A percentile compares a stretch with the other conserved stretches of the same genome.
Conservation (phyloP, 2,797 vertebrate species). For the Epinephelus coioides region DNA sequence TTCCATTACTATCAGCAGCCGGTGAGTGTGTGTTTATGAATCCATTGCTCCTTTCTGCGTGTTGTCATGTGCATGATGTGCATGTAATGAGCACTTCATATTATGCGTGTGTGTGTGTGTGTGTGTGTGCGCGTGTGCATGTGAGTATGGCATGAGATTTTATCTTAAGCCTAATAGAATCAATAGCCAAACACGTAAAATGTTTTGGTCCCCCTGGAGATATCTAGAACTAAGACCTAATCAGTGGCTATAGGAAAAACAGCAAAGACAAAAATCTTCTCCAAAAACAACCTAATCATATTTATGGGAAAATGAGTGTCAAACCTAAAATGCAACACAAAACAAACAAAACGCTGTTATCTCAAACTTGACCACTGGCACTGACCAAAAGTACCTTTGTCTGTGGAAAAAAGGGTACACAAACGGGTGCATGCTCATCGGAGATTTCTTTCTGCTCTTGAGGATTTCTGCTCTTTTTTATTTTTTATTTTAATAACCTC, state of each 20-base stretch:
- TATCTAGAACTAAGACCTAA: conserved; percentile 1
- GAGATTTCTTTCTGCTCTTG: conserved; percentile 1
- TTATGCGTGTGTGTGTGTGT: neutral
- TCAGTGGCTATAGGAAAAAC: conserved; percentile 4
- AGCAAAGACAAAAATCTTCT: neutral
- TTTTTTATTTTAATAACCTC: neutral
- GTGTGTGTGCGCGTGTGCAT: neutral
- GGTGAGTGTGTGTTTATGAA: conserved; percentile 40
- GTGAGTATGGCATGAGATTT: neutral
- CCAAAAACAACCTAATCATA: conserved; percentile 1
- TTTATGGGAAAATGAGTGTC: conserved; percentile 11
- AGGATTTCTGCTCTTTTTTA: neutral
- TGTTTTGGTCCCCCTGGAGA: neutral
- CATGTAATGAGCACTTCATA: conserved; percentile 4
- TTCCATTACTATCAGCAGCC: conserved; percentile 53
- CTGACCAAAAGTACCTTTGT: neutral
- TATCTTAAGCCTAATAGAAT: conserved; percentile 16
- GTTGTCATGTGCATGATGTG: neutral
- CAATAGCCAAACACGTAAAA: neutral
- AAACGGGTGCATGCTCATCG: neutral
- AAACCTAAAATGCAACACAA: conserved; percentile 2
- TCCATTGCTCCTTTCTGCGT: conserved; percentile 13
- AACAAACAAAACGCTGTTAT: conserved; percentile 23
- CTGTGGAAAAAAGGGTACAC: neutral
- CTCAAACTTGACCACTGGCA: neutral